Conservation (phyloP, 2,888 invertebrate species). For the Acheta domesticus region DNA sequence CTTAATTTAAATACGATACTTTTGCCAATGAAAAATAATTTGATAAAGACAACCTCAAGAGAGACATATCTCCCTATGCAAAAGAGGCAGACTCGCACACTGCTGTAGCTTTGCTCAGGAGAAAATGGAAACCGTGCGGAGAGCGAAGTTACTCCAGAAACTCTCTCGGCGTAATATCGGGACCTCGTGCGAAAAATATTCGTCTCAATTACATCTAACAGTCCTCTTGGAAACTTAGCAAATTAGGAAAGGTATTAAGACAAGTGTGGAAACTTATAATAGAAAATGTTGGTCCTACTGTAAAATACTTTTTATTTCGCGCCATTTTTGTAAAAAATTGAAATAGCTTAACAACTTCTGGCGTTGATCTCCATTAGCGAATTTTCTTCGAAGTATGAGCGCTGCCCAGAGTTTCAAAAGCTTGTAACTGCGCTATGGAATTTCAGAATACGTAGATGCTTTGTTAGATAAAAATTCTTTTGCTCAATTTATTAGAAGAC, state of each 20-base stretch:
- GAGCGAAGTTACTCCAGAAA: neutral
- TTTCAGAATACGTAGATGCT: too few relatives aligned
- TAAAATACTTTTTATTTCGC: neutral
- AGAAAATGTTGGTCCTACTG: neutral
- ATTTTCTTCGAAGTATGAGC: neutral
- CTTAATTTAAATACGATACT: too few relatives aligned
- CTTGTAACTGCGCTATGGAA: too few relatives aligned
- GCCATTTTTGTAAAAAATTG: neutral
- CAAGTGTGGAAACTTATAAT: neutral
- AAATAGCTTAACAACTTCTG: constrained; percentile 8
- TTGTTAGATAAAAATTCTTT: too few relatives aligned
- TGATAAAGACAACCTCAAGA: too few relatives aligned
- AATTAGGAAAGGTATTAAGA: constrained; percentile 5
- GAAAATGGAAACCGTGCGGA: neutral
- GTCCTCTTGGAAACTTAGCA: neutral
- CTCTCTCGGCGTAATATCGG: neutral
- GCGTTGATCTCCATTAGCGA: constrained; percentile 18
- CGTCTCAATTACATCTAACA: constrained; percentile 9
- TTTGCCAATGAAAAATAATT: too few relatives aligned
- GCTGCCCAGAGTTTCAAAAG: too few relatives aligned
- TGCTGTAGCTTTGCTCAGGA: neutral
- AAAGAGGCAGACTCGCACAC: too few relatives aligned
- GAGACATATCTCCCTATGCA: too few relatives aligned
- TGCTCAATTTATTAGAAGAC: too few relatives aligned
- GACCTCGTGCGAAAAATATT: neutral